phyloP scores from a whole-genome alignment of 2,888 invertebrate genomes.

The Ormia ochracea region DNA sequence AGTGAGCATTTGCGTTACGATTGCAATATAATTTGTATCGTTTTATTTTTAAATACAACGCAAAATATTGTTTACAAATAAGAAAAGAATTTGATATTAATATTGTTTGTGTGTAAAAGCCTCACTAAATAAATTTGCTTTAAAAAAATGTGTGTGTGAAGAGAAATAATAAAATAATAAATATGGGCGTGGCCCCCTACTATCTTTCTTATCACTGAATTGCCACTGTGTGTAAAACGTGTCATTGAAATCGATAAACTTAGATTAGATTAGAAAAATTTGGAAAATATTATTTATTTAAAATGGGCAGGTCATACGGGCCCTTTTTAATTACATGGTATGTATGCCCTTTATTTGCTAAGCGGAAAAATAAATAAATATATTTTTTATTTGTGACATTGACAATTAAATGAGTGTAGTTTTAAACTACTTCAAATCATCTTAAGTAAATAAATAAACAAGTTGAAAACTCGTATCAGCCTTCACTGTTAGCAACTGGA shows the following conservation, averaged over 20 bases:
- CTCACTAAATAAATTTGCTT: background rate
- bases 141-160: background rate
- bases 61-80: slow-evolving; percentile 31
- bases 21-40: background rate
- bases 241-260: too few relatives aligned
- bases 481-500: background rate
- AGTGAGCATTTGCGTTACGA: background rate
- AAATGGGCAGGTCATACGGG: too few relatives aligned
- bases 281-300: too few relatives aligned
- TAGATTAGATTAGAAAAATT: too few relatives aligned
- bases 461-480: background rate
- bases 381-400: too few relatives aligned
- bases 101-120: background rate
- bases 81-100: background rate
- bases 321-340: too few relatives aligned
- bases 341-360: background rate
- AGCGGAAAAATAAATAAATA: background rate
- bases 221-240: too few relatives aligned
- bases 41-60: slow-evolving; percentile 12
- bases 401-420: too few relatives aligned
- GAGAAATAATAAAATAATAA: background rate
- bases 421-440: too few relatives aligned
- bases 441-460: background rate
- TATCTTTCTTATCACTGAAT: too few relatives aligned
- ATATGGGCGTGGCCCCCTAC: too few relatives aligned